Percentiles rank a stretch among this genome's conserved stretches.
These are phyloP conservation scores for Ophioderma brevispina DNA, from an alignment of 35 echinoderm and acorn worm species.

Conservation along the genomic window DNA sequence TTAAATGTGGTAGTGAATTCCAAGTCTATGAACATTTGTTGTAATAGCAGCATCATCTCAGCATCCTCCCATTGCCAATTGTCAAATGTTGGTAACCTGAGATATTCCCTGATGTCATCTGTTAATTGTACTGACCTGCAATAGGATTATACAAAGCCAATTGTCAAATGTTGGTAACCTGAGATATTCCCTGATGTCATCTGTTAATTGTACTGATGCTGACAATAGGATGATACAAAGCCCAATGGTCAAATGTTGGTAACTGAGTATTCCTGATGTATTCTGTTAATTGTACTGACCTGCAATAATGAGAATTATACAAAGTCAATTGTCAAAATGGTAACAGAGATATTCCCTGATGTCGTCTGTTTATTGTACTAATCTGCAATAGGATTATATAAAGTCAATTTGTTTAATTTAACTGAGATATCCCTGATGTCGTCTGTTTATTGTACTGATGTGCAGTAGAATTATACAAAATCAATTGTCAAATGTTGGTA, in stretches of 20 bases:
- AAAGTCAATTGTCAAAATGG: background rate
- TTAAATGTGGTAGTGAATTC: slow-evolving; percentile 96
- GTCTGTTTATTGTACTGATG: slow-evolving; percentile 90
- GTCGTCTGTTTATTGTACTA: no score
- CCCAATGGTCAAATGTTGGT: slow-evolving; percentile 96
- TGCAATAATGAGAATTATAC: slow-evolving; percentile 22
- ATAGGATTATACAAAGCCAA: background rate
- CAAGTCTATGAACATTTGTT: slow-evolving; percentile 99
- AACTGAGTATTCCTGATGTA: slow-evolving; percentile 85
- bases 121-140: slow-evolving; percentile 92
- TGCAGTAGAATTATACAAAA: slow-evolving; percentile 8
- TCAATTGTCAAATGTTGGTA: slow-evolving; percentile 95
- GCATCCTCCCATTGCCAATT: slow-evolving; percentile 99
- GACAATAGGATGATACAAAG: no score
- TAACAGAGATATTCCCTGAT: no score
- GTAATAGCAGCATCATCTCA: slow-evolving; percentile 92
- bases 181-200: no score
- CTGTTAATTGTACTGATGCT: no score
- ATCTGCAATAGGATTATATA: no score
- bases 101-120: slow-evolving; percentile 88
- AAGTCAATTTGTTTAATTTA: slow-evolving; percentile 97
- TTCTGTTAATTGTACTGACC: slow-evolving; percentile 92
- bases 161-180: background rate
- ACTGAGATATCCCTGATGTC: slow-evolving; percentile 91
- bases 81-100: slow-evolving; percentile 89